These are phyloP conservation scores for Catocala nupta DNA, from an alignment of 2,888 invertebrate species.

Conservation along the genomic window DNA sequence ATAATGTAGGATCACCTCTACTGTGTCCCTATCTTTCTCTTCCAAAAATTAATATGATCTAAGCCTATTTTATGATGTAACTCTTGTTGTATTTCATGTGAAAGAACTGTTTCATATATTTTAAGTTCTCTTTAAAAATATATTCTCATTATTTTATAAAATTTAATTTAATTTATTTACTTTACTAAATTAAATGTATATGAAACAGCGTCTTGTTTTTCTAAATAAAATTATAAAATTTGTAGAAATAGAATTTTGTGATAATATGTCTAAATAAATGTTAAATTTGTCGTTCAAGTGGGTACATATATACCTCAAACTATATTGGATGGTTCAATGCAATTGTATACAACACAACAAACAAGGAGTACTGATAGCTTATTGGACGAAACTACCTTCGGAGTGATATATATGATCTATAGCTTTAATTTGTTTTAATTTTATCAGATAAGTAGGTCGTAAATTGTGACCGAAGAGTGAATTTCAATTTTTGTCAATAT, in stretches of 20 bases:
- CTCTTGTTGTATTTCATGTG: neutral
- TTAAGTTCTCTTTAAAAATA: slow-evolving; percentile 1
- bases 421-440: too few relatives aligned
- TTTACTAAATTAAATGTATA: slow-evolving; percentile 3
- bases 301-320: slow-evolving; percentile 33
- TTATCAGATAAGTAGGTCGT: too few relatives aligned
- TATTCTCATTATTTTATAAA: neutral
- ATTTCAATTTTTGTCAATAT: neutral
- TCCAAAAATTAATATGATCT: slow-evolving; percentile 7
- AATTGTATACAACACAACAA: slow-evolving; percentile 2
- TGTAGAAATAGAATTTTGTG: slow-evolving; percentile 59
- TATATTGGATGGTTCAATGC: slow-evolving; percentile 52
- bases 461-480: too few relatives aligned
- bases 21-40: slow-evolving; percentile 5
- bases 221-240: slow-evolving; percentile 17
- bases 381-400: too few relatives aligned
- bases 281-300: slow-evolving; percentile 48
- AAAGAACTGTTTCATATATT: slow-evolving; percentile 6
- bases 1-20: slow-evolving; percentile 10
- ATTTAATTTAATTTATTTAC: neutral
- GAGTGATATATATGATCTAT: too few relatives aligned
- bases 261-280: slow-evolving; percentile 58
- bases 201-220: slow-evolving; percentile 28
- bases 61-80: slow-evolving; percentile 1
- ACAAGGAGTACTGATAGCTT: neutral